Evolutionary conservation across 2,797 vertebrate species (phyloP).

Genomic region (Coendou prehensilis): DNA sequence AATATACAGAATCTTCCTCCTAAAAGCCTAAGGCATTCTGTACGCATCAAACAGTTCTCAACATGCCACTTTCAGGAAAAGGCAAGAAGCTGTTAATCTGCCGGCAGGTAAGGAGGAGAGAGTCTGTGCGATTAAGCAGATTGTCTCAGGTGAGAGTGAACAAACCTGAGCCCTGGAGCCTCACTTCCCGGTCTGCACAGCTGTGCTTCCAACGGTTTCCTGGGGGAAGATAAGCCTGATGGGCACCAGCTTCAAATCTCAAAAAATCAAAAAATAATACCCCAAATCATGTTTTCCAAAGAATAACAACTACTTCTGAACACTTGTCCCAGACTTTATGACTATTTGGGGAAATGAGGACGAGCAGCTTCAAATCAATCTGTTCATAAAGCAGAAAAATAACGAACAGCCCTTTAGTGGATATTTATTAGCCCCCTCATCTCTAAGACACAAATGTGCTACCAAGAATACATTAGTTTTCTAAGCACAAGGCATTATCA

Average conservation of each 20-base stretch:
- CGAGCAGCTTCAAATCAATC: not conserved
- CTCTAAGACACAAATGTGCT: not conserved
- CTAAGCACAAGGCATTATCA: not conserved
- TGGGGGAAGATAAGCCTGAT: not conserved
- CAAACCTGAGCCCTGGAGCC: not conserved
- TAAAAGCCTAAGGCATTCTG: slow-evolving; percentile 19
- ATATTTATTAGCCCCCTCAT: not conserved
- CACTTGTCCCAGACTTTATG: not conserved
- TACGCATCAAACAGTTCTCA: not conserved
- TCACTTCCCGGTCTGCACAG: not conserved
- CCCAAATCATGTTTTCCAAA: not conserved
- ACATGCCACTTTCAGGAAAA: slow-evolving; percentile 11
- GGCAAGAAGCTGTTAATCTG: not conserved
- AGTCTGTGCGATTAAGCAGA: not conserved
- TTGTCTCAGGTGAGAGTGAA: not conserved
- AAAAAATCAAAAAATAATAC: not conserved
- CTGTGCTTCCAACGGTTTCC: not conserved
- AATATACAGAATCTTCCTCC: slow-evolving; percentile 2
- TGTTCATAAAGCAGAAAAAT: not conserved
- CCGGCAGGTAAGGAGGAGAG: not conserved
- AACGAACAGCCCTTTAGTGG: not conserved
- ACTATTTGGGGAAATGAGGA: not conserved
- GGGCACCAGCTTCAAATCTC: not conserved
- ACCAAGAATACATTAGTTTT: not conserved
- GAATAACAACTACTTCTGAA: slow-evolving; percentile 15